Evolutionary conservation across 2,888 invertebrate genomes (phyloP), one percentile per base, ranked within the genome.

Genomic region (Latheticus oryzae): DNA sequence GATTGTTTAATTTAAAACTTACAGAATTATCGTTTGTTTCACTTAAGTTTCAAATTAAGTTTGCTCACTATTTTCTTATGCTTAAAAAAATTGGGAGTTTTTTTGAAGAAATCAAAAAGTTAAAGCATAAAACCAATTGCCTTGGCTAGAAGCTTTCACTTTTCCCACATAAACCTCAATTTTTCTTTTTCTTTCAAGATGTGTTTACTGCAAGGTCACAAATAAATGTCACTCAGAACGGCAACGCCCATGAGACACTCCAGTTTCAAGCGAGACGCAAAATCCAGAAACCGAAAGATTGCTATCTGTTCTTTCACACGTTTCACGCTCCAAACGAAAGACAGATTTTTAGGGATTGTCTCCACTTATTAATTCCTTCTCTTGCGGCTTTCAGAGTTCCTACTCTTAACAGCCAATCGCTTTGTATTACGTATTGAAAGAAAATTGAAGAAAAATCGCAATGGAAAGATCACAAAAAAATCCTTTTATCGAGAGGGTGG

Each of bases 271-370:
- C 9, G 38, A 38, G 23, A 38, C 12, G 9, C 38, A 11, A 7
- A 3, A 7, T 26, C 9, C 9, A 17, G 38, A 21, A 37, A 21
- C 21, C 38, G 35, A 23, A 8, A 38, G 38, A 38, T 38, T 35
- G 19, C 35, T 35, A 35, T 35, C 38, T 38, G 38, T 21, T 8
- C 38, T 16, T 38, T 23, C 38, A 12, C 38, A 38, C 38, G 38
- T 38, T 38, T 38, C 38, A 38, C 21, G 38, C 38, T 38, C 23
- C 38, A 38, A 38, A 38, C 23, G 23, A 38, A 38, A 21, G 38
- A 38, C 38, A 38, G 38, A 38, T 38, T 38, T 38, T 38, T 38
- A 23, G 38, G 38, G 38, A 38, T 38, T 38, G 23, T 38, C 38
- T 23, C 38, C 11, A 38, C 38, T 38, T 38, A 38, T 38, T 38